Conservation (phyloP, 2,113 vertebrate genomes). For the Mormyrus lacerda region DNA sequence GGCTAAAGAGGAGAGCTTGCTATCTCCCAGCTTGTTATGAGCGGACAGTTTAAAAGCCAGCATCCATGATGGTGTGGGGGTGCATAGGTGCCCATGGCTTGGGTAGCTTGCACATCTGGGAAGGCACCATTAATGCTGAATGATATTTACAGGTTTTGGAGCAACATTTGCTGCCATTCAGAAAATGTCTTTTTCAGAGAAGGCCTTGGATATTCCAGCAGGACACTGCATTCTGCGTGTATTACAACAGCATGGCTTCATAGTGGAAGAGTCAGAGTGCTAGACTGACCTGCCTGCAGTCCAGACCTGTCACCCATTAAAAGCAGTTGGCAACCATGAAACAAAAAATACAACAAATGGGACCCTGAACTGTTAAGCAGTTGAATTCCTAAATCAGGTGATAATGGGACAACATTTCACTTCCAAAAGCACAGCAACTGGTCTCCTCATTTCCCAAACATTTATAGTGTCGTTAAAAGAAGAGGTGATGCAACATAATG, state of each 20-base stretch:
- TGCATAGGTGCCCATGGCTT: not conserved
- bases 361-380: not conserved
- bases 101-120: not conserved
- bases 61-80: not conserved
- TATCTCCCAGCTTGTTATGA: not conserved
- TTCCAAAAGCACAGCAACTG: not conserved
- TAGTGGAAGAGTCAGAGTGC: not conserved
- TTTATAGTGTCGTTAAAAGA: not conserved
- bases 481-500: not conserved
- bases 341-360: not conserved
- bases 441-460: not conserved
- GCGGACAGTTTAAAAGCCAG: not conserved
- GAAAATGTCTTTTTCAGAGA: not conserved
- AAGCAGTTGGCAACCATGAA: not conserved
- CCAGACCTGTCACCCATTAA: not conserved
- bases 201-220: not conserved
- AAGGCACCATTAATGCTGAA: not conserved
- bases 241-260: not conserved
- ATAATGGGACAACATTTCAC: not conserved
- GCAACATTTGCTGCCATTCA: not conserved
- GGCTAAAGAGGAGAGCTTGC: not conserved
- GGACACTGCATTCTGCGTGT: not conserved
- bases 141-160: not conserved
- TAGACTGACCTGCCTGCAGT: not conserved
- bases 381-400: not conserved